A percentile compares a stretch with the other conserved stretches of the same genome.
These are phyloP conservation scores for Petaurus breviceps DNA, from an alignment of 2,113 vertebrate genomes.

Conservation along the genomic window DNA sequence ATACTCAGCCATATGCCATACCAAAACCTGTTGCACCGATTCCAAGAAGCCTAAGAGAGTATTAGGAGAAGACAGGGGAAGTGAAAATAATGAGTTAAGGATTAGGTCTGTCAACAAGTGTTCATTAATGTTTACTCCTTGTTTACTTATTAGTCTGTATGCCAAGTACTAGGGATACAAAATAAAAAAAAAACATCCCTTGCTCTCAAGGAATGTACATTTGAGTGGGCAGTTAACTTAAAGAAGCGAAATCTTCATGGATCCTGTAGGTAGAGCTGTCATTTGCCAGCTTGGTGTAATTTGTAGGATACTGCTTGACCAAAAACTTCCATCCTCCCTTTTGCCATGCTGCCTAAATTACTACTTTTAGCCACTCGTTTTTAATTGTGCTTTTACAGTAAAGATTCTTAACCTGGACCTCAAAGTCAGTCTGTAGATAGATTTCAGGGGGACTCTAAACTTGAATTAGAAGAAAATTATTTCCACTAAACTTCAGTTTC, in stretches of 20 bases:
- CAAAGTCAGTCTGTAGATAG: background rate
- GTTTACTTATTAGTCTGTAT: background rate
- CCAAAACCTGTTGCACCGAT: too few relatives aligned
- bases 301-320: background rate
- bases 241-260: background rate
- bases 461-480: background rate
- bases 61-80: too few relatives aligned
- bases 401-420: background rate
- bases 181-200: background rate
- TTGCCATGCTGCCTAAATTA: background rate
- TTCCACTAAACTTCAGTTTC: background rate
- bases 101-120: too few relatives aligned
- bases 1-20: too few relatives aligned
- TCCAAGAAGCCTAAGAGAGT: too few relatives aligned
- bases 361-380: background rate
- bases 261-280: background rate
- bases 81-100: too few relatives aligned
- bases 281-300: background rate
- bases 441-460: background rate
- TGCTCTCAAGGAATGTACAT: background rate
- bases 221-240: background rate
- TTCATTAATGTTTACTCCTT: too few relatives aligned
- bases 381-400: background rate
- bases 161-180: background rate
- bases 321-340: background rate